Evolutionary conservation across 2,888 invertebrate species (phyloP).

Genomic region (Leptothorax acervorum): DNA sequence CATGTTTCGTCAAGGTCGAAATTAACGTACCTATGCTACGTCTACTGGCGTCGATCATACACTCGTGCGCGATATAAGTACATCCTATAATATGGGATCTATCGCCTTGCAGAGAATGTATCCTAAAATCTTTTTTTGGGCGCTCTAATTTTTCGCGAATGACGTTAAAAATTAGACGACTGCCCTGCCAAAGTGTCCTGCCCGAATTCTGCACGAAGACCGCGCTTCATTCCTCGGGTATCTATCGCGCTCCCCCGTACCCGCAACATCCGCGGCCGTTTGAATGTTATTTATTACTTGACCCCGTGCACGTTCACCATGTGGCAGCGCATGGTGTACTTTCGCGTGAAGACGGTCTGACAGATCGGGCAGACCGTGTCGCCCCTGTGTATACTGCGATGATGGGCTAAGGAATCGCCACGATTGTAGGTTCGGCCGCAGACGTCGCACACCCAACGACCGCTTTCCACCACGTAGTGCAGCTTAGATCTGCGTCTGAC

Average conservation of each 20-base stretch:
- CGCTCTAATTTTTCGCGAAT: constrained; percentile 16
- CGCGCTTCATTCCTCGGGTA: background rate
- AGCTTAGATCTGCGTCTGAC: constrained; percentile 82
- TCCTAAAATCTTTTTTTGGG: background rate
- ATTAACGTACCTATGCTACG: background rate
- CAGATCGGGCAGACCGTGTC: constrained; percentile 85
- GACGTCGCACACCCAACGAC: constrained; percentile 85
- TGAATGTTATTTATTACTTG: constrained; percentile 73
- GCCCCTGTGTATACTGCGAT: constrained; percentile 85
- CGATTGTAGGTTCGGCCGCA: constrained; percentile 85
- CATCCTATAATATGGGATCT: background rate
- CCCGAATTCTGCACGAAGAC: background rate
- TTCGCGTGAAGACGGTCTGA: constrained; percentile 84
- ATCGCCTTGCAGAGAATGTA: background rate
- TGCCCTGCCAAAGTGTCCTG: background rate
- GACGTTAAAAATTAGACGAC: background rate
- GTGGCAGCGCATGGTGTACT: constrained; percentile 85
- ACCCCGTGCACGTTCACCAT: constrained; percentile 84
- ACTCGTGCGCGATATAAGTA: background rate
- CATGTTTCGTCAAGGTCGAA: background rate
- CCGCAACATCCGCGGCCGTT: background rate
- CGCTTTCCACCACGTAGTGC: constrained; percentile 82
- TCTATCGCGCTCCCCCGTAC: background rate
- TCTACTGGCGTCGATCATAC: constrained; percentile 5
- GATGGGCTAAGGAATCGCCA: constrained; percentile 85